phyloP scores from a whole-genome alignment of 2,113 vertebrate species.

The Pseudorasbora parva region DNA sequence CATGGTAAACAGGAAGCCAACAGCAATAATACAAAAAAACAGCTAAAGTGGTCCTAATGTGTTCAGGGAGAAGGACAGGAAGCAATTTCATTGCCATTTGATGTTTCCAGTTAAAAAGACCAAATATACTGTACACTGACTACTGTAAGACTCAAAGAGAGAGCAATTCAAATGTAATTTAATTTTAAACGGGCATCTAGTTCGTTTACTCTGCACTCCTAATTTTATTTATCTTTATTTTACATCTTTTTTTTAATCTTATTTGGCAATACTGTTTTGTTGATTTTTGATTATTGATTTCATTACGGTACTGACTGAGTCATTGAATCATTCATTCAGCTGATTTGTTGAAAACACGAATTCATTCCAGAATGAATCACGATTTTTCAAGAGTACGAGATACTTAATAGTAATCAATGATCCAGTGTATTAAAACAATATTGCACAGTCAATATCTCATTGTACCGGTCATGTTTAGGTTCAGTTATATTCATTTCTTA shows the following conservation, averaged over 20 bases:
- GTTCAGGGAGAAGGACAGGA: neutral
- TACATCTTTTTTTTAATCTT: neutral
- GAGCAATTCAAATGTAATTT: neutral
- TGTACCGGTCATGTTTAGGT: neutral
- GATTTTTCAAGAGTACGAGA: neutral
- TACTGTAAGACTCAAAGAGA: neutral
- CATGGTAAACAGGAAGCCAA: constrained; percentile 20
- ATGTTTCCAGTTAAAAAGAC: constrained; percentile 1
- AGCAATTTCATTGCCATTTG: constrained; percentile 42
- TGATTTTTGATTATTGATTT: no score
- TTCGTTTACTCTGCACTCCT: neutral
- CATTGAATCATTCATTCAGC: neutral
- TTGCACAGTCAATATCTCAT: neutral
- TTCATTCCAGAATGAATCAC: neutral
- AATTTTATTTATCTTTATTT: neutral
- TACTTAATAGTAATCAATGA: no score
- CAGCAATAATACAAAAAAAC: constrained; percentile 27
- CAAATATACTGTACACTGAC: neutral
- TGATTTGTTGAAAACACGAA: neutral
- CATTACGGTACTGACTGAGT: neutral
- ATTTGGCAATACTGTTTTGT: neutral
- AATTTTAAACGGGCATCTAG: neutral
- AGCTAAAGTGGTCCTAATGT: constrained; percentile 34
- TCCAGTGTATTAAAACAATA: neutral
- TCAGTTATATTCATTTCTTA: no score